Evolutionary conservation across 2,113 vertebrate genomes (phyloP), one percentile per base, ranked within the genome.

Genomic region (Podiceps cristatus): DNA sequence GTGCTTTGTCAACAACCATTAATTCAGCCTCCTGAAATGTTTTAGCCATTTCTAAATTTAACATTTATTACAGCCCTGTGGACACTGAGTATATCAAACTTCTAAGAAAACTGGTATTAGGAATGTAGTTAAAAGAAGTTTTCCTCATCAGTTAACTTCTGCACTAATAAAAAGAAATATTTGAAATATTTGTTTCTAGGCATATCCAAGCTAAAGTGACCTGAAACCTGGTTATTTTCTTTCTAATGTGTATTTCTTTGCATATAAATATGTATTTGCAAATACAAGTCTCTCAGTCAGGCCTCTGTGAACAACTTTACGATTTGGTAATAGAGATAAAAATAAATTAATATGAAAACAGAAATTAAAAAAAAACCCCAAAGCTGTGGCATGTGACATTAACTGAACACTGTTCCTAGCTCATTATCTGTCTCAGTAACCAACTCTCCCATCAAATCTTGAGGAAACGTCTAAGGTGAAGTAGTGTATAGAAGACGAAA

Each of bases 1-100:
- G 77, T 76, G 35, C 60, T 82, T 56, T 94, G 63, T 87, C 90
- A 95, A 91, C 83, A 93, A 19, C 56, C 62, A 22, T 79, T 85
- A 42, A 45, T 88, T 79, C 82, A 92, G 22, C 56, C 19, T 67
- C 9, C 67, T 90, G 60, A 79, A 83, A 59, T 73, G 45, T 73
- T 80, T 58, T 92, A 81, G 35, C 55, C 18, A 37, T 88, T 93
- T 85, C 66, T 69, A 85, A 93, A 79, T 82, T 68, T 86, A 53
- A 66, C 12, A 1, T 91, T 86, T 80, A 52, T 84, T 91, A 49
- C 33, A 87, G 45, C 31, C 8, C 33, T 23, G 2, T 64, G 74
- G 44, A 25, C 77, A 91, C 62, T n/a, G 63, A 78, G 17, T 56
- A 35, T 71, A 69, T 79, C 31, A 85, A 49, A 53, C 25, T 90